A percentile compares a stretch with the other conserved stretches of the same genome.
Evolutionary conservation across 2,888 invertebrate species (phyloP).

Genomic region (Gymnosoma rotundatum): DNA sequence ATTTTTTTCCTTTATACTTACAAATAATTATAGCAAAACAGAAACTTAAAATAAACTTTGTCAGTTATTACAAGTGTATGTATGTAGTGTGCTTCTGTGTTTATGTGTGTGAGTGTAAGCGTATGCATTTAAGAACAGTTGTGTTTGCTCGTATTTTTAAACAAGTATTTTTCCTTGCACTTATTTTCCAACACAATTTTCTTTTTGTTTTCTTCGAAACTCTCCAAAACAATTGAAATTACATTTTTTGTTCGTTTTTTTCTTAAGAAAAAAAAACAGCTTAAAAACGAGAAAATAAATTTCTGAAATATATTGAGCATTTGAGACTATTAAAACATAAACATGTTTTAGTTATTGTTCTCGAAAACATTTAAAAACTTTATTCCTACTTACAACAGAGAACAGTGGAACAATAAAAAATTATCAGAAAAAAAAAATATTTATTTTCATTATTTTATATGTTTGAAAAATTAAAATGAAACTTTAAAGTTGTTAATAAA

Average conservation of each 20-base stretch:
- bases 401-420: background rate
- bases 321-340: conserved; percentile 33
- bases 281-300: conserved; percentile 19
- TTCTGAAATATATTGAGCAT: conserved; percentile 36
- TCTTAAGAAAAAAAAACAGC: background rate
- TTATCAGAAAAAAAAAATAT: too few species aligned
- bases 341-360: conserved; percentile 42
- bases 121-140: conserved; percentile 6
- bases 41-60: background rate
- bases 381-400: background rate
- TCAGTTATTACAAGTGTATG: background rate
- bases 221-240: conserved; percentile 45
- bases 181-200: conserved; percentile 27
- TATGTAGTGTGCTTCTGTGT: background rate
- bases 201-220: conserved; percentile 2
- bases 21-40: conserved; percentile 11
- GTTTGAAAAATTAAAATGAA: too few species aligned
- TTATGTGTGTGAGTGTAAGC: background rate
- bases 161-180: conserved; percentile 25
- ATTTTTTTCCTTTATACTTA: background rate
- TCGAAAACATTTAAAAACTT: conserved; percentile 18
- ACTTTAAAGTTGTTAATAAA: too few species aligned
- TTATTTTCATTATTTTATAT: too few species aligned
- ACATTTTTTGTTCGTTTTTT: conserved; percentile 12
- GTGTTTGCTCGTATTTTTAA: background rate